phyloP scores from a whole-genome alignment of 1,140 invertebrate species.

The Drosophila malerkotliana region DNA sequence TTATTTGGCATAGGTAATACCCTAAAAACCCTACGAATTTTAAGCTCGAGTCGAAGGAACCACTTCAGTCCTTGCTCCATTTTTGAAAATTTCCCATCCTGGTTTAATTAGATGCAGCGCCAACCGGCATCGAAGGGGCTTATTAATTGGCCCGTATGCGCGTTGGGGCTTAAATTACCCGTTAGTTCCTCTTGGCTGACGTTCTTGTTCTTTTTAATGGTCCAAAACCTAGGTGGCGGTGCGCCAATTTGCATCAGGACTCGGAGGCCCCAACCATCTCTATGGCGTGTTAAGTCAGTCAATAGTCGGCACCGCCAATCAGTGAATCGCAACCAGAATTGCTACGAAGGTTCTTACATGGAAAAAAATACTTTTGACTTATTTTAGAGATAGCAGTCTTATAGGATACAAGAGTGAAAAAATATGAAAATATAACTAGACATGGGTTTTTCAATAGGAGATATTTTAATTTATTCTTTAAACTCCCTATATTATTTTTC shows the following conservation, averaged over 20 bases:
- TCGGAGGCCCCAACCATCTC: constrained; percentile 49
- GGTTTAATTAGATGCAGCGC: constrained; percentile 68
- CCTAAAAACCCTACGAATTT: too few relatives aligned
- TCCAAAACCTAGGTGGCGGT: constrained; percentile 35
- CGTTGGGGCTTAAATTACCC: constrained; percentile 54
- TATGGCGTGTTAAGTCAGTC: constrained; percentile 82
- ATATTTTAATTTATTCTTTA: not conserved
- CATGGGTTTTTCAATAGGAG: too few relatives aligned
- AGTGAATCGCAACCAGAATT: constrained; percentile 65
- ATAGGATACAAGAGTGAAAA: too few relatives aligned
- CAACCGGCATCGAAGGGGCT: constrained; percentile 38
- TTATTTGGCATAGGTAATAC: too few relatives aligned
- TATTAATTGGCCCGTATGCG: constrained; percentile 70
- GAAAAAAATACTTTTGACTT: not conserved
- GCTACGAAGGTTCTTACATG: constrained; percentile 6
- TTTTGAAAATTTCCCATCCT: not conserved
- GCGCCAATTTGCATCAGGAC: constrained; percentile 64
- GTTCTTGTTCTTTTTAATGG: constrained; percentile 45
- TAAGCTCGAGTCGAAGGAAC: not conserved
- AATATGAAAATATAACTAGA: too few relatives aligned
- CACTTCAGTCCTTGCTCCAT: not conserved
- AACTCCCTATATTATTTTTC: not conserved
- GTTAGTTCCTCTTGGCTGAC: constrained; percentile 25
- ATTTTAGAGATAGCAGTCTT: not conserved
- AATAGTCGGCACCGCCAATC: constrained; percentile 80